Conservation (phyloP, 1,140 invertebrate species). For the Sipha flava region DNA sequence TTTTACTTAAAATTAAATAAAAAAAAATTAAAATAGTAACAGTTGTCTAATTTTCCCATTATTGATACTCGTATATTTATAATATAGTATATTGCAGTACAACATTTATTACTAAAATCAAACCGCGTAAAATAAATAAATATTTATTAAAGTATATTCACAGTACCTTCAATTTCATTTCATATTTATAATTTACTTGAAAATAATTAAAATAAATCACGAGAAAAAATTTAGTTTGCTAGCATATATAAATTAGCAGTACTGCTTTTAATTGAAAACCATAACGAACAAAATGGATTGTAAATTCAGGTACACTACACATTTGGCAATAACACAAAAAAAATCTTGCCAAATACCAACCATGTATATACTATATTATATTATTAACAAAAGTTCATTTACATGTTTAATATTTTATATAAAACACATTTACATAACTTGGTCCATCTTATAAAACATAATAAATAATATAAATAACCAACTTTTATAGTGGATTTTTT, state of each 20-base stretch:
- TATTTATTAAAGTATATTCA: neutral
- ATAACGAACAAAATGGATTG: neutral
- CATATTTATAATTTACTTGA: neutral
- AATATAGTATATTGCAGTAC: neutral
- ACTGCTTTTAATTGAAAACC: neutral
- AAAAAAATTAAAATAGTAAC: neutral
- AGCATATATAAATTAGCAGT: neutral
- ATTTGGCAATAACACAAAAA: neutral
- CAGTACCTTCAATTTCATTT: neutral
- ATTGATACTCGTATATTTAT: neutral
- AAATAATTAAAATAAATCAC: neutral
- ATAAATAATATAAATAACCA: no score
- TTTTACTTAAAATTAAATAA: no score
- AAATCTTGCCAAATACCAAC: neutral
- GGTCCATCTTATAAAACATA: no score
- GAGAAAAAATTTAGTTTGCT: neutral
- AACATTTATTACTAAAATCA: neutral
- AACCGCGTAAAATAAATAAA: neutral
- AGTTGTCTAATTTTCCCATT: neutral
- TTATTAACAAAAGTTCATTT: neutral
- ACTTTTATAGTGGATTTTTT: no score
- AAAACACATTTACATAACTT: neutral
- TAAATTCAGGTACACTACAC: neutral
- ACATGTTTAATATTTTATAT: neutral
- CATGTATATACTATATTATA: neutral